Percentiles rank a stretch among this genome's conserved stretches.
Evolutionary conservation across 2,113 vertebrate genomes (phyloP).

Genomic region (Heterocephalus glaber): DNA sequence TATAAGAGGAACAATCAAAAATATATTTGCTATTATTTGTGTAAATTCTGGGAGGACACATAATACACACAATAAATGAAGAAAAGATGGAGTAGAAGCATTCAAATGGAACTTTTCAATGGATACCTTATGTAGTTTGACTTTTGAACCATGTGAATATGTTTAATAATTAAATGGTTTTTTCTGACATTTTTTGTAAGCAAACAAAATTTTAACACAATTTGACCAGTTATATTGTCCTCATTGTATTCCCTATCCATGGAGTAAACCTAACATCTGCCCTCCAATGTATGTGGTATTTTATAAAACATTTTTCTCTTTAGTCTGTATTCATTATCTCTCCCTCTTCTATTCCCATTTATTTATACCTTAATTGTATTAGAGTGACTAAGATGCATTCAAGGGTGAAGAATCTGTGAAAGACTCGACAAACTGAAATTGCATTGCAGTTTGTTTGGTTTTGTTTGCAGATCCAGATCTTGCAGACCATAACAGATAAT

Average conservation of each 20-base stretch:
- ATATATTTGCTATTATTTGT: conserved; percentile 19
- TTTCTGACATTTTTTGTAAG: conserved; percentile 30
- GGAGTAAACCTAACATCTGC: background rate
- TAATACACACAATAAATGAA: background rate
- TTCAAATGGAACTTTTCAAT: background rate
- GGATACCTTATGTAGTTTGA: background rate
- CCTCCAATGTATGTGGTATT: background rate
- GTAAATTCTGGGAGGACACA: conserved; percentile 29
- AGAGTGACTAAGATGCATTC: background rate
- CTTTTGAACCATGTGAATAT: conserved; percentile 23
- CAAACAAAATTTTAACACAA: conserved; percentile 1
- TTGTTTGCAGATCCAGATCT: background rate
- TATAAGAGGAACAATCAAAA: background rate
- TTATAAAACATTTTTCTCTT: background rate
- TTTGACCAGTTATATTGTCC: background rate
- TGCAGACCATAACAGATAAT: background rate
- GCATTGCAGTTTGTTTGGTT: background rate
- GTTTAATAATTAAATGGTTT: background rate
- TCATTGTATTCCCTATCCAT: background rate
- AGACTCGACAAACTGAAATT: background rate
- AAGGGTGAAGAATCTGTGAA: background rate
- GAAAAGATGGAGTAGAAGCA: background rate
- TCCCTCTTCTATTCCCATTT: background rate
- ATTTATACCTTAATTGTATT: conserved; percentile 17
- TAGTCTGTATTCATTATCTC: background rate